A percentile compares a stretch with the other conserved stretches of the same genome.
Conservation (phyloP, 2,888 invertebrate genomes). For the Galerucella nymphaeae region DNA sequence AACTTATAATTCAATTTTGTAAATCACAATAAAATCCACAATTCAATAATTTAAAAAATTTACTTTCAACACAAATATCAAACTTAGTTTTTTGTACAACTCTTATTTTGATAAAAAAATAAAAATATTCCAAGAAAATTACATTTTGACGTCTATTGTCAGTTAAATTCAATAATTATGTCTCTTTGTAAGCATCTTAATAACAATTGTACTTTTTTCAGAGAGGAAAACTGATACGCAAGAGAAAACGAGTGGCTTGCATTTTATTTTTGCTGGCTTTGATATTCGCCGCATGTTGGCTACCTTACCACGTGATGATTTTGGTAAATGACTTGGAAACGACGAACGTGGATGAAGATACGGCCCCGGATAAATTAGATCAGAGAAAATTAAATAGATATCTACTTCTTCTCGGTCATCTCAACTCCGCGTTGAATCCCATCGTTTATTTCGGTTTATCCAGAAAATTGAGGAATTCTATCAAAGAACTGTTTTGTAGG, state of each 20-base stretch:
- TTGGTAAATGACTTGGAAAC: conserved; percentile 73
- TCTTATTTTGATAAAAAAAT: too few relatives aligned
- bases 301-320: conserved; percentile 79
- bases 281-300: conserved; percentile 82
- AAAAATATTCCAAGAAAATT: too few relatives aligned
- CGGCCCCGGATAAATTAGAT: conserved; percentile 1
- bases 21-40: too few relatives aligned
- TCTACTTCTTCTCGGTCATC: conserved; percentile 78
- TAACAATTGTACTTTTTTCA: conserved; percentile 53
- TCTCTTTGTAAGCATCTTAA: too few relatives aligned
- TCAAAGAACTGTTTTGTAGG: conserved; percentile 67
- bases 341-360: conserved; percentile 39
- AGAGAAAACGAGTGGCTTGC: conserved; percentile 80
- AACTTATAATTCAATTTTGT: too few relatives aligned
- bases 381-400: conserved; percentile 69
- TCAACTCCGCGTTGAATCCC: conserved; percentile 82
- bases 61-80: too few relatives aligned
- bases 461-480: conserved; percentile 76
- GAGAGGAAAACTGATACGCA: conserved; percentile 74
- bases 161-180: too few relatives aligned
- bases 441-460: conserved; percentile 82
- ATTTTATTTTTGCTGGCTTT: conserved; percentile 79
- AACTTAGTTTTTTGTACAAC: too few relatives aligned
- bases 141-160: too few relatives aligned
- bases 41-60: too few relatives aligned